These are phyloP conservation scores for Dendrolimus houi DNA, from an alignment of 2,888 invertebrate genomes.

Conservation along the genomic window DNA sequence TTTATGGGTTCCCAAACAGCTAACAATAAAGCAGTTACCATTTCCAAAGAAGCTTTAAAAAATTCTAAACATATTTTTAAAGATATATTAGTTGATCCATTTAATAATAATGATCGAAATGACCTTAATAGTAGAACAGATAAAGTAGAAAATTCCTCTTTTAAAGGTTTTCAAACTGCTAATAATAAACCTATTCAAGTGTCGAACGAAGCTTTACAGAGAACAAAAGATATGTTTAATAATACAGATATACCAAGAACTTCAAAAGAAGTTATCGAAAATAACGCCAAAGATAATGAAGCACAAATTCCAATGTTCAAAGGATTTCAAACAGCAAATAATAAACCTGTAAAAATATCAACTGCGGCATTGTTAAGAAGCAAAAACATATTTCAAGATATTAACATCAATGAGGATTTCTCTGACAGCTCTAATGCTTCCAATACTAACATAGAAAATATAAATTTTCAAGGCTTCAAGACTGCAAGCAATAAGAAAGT, in stretches of 20 bases:
- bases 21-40: conserved; percentile 25
- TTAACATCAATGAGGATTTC: conserved; percentile 14
- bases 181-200: conserved; percentile 27
- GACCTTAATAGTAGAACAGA: no score
- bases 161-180: conserved; percentile 37
- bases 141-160: no score
- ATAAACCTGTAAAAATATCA: conserved; percentile 34
- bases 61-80: conserved; percentile 28
- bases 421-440: background rate
- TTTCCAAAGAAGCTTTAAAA: conserved; percentile 25
- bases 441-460: background rate
- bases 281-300: background rate
- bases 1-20: conserved; percentile 28
- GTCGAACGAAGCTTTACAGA: conserved; percentile 32
- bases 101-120: background rate
- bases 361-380: conserved; percentile 40
- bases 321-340: conserved; percentile 42
- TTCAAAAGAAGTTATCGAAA: background rate
- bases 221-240: conserved; percentile 30
- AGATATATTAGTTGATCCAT: conserved; percentile 15
- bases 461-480: conserved; percentile 20
- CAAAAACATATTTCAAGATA: conserved; percentile 31
- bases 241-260: conserved; percentile 16
- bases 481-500: conserved; percentile 28
- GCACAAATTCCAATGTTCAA: conserved; percentile 4